A percentile compares a stretch with the other conserved stretches of the same genome.
phyloP scores from a whole-genome alignment of 2,888 invertebrate genomes.

The Acanthococcus lagerstroemiae region DNA sequence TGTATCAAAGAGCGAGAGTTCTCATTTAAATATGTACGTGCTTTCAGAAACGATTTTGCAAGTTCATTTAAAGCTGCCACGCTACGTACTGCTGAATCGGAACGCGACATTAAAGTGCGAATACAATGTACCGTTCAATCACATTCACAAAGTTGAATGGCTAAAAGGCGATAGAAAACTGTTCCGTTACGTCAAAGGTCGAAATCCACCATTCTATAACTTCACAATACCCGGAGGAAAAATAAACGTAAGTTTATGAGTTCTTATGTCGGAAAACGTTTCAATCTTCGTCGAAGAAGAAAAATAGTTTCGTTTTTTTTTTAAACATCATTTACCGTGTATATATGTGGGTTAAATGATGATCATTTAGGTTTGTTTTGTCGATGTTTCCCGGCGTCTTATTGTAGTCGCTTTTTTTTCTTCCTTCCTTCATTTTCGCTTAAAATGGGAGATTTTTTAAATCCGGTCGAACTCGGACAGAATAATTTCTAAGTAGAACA shows the following conservation, averaged over 20 bases:
- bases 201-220: constrained; percentile 62
- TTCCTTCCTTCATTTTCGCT: neutral
- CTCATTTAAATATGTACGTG: too few species aligned
- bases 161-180: constrained; percentile 60
- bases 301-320: constrained; percentile 14
- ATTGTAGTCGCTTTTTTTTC: too few species aligned
- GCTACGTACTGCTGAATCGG: constrained; percentile 62
- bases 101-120: constrained; percentile 62
- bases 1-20: too few species aligned
- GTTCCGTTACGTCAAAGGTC: constrained; percentile 67
- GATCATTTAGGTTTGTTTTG: constrained; percentile 24
- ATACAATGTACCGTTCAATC: constrained; percentile 62
- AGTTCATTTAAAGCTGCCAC: constrained; percentile 41
- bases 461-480: too few species aligned
- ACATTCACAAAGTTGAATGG: constrained; percentile 71
- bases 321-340: constrained; percentile 18
- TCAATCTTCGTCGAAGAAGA: constrained; percentile 27
- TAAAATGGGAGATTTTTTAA: too few species aligned
- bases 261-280: constrained; percentile 16
- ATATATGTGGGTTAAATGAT: constrained; percentile 4
- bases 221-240: constrained; percentile 58
- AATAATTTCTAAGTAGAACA: too few species aligned
- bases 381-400: neutral
- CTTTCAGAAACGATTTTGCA: constrained; percentile 18
- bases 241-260: constrained; percentile 56